Base-by-base conservation (phyloP, 2,113 vertebrate species). In the Strix aluco region DNA sequence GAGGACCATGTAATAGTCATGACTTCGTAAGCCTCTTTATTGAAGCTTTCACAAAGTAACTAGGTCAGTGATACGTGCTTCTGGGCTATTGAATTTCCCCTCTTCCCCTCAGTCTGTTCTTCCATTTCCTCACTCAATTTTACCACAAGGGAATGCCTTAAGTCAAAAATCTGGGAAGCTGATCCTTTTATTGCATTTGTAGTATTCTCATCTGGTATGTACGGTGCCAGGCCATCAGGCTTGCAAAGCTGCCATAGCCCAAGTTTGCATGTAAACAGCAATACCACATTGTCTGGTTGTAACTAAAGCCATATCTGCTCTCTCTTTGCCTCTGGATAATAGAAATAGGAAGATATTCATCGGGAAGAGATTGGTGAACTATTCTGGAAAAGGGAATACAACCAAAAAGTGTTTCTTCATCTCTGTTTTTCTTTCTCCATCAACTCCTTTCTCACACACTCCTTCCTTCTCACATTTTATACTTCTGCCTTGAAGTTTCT, bases 1-100 rank as follows among this genome's bases (percentile, higher is more conserved):
- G 87, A 77, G 51, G 85, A 86, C 93, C 92, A 92, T 96, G 96
- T 96, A 96, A 95, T 73, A 96, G 88, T 97, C 87, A 90, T 94
- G 96, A 95, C 94, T 97, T 88, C 0, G 8, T 96, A 96, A 97
- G 92, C 85, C 92, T 67, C 94, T 95, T 96, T 94, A 80, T 91
- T 93, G 84, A 88, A 93, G 85, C 88, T 84, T 93, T 92, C 82
- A 62, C 79, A 90, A 89, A 92, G 94, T 86, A 96, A 94, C 87
- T 96, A 42, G 81, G 96, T 96, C 90, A 94, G 78, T 18, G 8
- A 58, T 92, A 92, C 14, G 2, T 93, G 88, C 55, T 80, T 95
- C 91, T 94, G 46, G 59, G 42, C 71, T 93, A 47, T 93, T 93
- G 85, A 96, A 93, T 95, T 95, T 92, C 66, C 58, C 62, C 13